Evolutionary conservation across 2,888 invertebrate species (phyloP), one percentile per base, ranked within the genome.

Genomic region (Vanessa cardui): DNA sequence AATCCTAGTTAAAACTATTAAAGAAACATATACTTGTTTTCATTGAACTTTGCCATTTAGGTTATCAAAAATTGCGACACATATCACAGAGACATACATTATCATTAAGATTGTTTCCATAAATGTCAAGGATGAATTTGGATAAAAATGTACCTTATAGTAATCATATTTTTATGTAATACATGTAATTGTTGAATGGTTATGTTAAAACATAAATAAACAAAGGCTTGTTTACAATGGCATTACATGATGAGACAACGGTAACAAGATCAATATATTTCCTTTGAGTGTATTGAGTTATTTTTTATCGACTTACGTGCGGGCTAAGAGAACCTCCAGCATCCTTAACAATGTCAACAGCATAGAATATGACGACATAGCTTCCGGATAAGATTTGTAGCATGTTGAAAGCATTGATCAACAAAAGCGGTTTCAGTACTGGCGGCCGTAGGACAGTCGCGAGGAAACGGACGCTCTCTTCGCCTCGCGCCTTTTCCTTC

Each of bases 281-380:
- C 2, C 16, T n/a, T 39, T 39, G 39, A 47, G 18, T n/a, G 8
- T 8, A 18, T 63, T n/a, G n/a, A n/a, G n/a, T n/a, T 18, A 26
- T 26, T 26, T 26, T 26, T 26, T 49, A 45, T 39, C 44, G 33
- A 80, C 86, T 87, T 66, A 92, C 92, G 61, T 88, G 86, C 31
- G 92, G 86, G 20, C 79, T 75, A 20, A 91, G 72, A 9, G 92
- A 83, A 70, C 94, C 94, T 5, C 94, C 94, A 66, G 94, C 88
- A 66, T 95, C 94, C 8, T 93, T 86, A 9, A 96, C 92, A 66
- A 96, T 95, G 76, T 96, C 95, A 0, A 96, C 95, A 0, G 96
- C 96, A 80, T 96, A 96, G 86, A 96, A 96, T 65, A 96, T 95
- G 66, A 96, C 94, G 16, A 96, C 93, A 79, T 96, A 96, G 20